Evolutionary conservation across 2,113 vertebrate genomes (phyloP), one percentile per base, ranked within the genome.

Genomic region (Plecotus auritus): DNA sequence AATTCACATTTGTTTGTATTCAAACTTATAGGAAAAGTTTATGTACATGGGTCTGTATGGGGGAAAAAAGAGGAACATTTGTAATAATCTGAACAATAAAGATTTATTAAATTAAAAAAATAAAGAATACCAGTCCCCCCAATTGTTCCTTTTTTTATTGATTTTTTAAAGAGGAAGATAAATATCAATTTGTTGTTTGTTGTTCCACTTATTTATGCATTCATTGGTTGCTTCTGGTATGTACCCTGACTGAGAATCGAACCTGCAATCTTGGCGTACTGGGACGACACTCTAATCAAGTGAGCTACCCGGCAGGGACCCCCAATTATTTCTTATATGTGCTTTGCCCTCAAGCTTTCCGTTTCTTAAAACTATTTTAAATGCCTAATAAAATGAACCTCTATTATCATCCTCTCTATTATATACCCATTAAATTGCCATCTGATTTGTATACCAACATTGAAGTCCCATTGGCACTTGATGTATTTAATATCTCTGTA

Each of bases 301-400:
- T n/a, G 32, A 67, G 64, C 32, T 16, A 67, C 32, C 6, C 4
- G 14, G 12, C 32, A 67, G 64, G 64, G 32, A 14, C 32, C 64
- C 64, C 28, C 32, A 35, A 47, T 32, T 56, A 13, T 87, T 67
- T 88, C 37, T 74, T 42, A 49, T 13, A 40, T 49, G 32, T 40
- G 5, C 8, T 88, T 81, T 47, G 7, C 12, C 66, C 42, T 32
- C 35, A 49, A 32, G n/a, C 26, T 81, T 84, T 54, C 32, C 20
- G 51, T 18, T 76, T 90, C 51, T 66, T 80, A 69, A 92, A 92
- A 90, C 30, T 40, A n/a, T 84, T 95, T 59, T 37, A 82, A 92
- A 78, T 13, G 37, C 64, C 42, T 80, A n/a, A 64, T 49, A 88
- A 42, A 20, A 84, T 88, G 51, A 85, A 45, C 18, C 16, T 90